phyloP scores from a whole-genome alignment of 2,113 vertebrate genomes.

The Axis porcinus region DNA sequence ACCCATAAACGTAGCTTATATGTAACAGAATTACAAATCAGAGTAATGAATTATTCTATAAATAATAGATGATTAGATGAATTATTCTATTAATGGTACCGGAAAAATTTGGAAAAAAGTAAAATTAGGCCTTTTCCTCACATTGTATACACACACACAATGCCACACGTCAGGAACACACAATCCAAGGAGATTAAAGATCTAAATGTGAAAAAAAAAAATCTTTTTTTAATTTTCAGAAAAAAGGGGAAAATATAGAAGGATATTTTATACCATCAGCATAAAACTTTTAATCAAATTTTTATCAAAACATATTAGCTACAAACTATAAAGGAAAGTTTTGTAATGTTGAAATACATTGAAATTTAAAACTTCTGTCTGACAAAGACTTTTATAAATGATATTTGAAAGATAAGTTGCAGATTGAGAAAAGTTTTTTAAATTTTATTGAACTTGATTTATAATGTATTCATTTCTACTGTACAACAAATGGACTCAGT shows the following conservation, averaged over 20 bases:
- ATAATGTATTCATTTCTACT: background rate
- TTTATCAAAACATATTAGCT: background rate
- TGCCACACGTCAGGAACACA: background rate
- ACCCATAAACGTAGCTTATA: background rate
- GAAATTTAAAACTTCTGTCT: background rate
- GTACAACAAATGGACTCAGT: background rate
- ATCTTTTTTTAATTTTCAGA: background rate
- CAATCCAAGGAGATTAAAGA: background rate
- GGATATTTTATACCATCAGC: background rate
- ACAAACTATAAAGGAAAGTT: background rate
- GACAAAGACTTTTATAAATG: background rate
- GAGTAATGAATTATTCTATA: background rate
- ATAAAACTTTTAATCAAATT: background rate
- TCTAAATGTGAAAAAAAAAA: background rate
- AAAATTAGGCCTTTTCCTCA: background rate
- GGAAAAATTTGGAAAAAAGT: background rate
- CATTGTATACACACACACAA: background rate
- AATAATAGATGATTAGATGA: background rate
- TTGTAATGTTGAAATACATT: background rate
- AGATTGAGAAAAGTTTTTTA: background rate
- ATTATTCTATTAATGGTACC: background rate
- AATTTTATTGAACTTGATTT: background rate
- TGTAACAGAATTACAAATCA: background rate
- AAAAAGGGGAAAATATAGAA: background rate
- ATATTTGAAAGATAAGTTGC: background rate